Evolutionary conservation across 2,113 vertebrate genomes (phyloP).

Genomic region (Strix uralensis): DNA sequence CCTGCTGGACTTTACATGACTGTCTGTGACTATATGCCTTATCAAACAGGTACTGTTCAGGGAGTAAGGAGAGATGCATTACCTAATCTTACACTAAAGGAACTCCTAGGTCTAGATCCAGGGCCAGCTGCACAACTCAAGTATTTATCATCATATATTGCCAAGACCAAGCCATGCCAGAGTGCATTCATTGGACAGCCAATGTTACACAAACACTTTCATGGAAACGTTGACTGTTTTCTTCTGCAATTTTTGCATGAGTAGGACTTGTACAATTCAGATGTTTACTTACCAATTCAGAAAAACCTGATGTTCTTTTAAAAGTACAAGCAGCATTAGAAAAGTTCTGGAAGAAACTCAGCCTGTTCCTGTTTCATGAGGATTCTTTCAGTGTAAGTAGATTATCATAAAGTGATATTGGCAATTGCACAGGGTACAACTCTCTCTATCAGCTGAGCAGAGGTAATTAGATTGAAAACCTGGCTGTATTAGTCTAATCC

Average conservation of each 20-base stretch:
- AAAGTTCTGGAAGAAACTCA: constrained; percentile 3
- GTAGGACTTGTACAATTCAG: not conserved
- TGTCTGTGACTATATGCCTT: not conserved
- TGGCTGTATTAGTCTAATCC: constrained; percentile 52
- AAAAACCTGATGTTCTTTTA: not conserved
- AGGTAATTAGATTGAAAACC: constrained; percentile 51
- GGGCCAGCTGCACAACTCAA: not conserved
- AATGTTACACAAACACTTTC: not conserved
- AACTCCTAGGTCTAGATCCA: not conserved
- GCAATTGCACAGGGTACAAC: constrained; percentile 16
- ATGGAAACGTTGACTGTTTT: not conserved
- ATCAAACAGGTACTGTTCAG: not conserved
- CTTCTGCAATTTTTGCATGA: not conserved
- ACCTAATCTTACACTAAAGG: not conserved
- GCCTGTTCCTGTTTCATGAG: not conserved
- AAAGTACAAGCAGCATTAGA: not conserved
- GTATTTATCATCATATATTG: not conserved
- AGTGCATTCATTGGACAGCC: not conserved
- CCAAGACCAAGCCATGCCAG: not conserved
- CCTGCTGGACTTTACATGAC: not conserved
- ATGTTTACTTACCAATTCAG: not conserved
- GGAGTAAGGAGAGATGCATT: not conserved
- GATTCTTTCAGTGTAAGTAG: constrained; percentile 30
- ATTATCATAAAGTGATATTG: constrained; percentile 38
- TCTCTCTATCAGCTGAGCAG: constrained; percentile 19